Evolutionary conservation across 2,888 invertebrate genomes (phyloP), one percentile per base, ranked within the genome.

Genomic region (Rhagonycha lutea): DNA sequence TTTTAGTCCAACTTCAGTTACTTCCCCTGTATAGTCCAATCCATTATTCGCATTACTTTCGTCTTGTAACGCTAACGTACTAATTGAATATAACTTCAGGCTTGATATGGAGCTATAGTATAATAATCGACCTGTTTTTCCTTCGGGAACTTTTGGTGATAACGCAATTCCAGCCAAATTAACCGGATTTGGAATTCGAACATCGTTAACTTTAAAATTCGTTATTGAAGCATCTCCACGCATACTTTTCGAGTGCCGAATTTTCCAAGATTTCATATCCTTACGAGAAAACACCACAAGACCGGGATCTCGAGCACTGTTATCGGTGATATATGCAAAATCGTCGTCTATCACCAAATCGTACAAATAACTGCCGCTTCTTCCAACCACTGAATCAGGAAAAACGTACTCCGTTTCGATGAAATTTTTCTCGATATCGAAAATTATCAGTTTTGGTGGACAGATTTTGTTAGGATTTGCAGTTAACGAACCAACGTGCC

Each of bases 261-360:
- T 87, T 86, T 93, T 94, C 94, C 94, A 94, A 9, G 93, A 91
- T 73, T 90, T 90, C 80, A 91, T 91, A 80, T 92, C 90, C 75
- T 89, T 88, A 61, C 91, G 87, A 1, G 92, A 92, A 86, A 92
- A 94, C 9, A 94, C 93, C 74, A 95, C 92, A 74, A 95, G 84
- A 10, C 87, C 94, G 7, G 94, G 94, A 87, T 93, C 92, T 0
- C 88, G 87, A 1, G 89, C 90, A 83, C 92, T 91, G 82, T 92
- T 92, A 86, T 94, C 94, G 0, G 93, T 92, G 60, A 94, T 94
- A 83, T 94, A 94, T 1, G 93, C 94, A 83, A 90, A 92, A 82
- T 92, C 92, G 83, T 92, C 91, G 83, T 94, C 94, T 24, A 95
- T 88, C 0, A 94, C 94, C 68, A 95, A 89, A 84, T 94, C 94